Conservation (phyloP, 2,797 vertebrate species). For the Pristis pectinata region DNA sequence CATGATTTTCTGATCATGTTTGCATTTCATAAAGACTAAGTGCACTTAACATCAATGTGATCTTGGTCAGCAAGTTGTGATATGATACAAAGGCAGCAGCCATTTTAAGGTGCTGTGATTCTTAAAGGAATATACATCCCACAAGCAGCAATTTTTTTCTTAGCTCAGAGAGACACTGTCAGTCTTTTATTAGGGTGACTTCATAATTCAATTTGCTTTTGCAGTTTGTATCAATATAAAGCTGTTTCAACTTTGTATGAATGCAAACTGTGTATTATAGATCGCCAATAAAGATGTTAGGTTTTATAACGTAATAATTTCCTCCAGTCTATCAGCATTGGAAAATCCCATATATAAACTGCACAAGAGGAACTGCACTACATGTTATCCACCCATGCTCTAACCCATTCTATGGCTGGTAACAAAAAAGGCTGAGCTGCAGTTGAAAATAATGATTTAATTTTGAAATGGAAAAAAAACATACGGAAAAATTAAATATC, state of each 20-base stretch:
- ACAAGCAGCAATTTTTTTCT: not conserved
- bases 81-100: not conserved
- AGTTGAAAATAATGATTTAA: not conserved
- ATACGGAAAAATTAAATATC: not conserved
- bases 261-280: not conserved
- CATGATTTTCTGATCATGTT: conserved; percentile 23
- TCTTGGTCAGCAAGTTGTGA: conserved; percentile 28
- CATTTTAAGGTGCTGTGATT: not conserved
- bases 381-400: not conserved
- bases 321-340: not conserved
- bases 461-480: not conserved
- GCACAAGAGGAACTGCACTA: not conserved
- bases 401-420: not conserved
- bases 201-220: not conserved
- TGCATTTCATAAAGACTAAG: conserved; percentile 33
- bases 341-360: not conserved
- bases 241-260: conserved; percentile 18
- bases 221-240: not conserved
- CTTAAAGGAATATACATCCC: not conserved
- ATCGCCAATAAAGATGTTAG: not conserved
- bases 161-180: not conserved
- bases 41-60: conserved; percentile 37
- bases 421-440: not conserved
- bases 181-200: not conserved
- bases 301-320: not conserved